Percentiles rank a stretch among this genome's conserved stretches.
Evolutionary conservation across 2,888 invertebrate genomes (phyloP).

Genomic region (Oligia fasciuncula): DNA sequence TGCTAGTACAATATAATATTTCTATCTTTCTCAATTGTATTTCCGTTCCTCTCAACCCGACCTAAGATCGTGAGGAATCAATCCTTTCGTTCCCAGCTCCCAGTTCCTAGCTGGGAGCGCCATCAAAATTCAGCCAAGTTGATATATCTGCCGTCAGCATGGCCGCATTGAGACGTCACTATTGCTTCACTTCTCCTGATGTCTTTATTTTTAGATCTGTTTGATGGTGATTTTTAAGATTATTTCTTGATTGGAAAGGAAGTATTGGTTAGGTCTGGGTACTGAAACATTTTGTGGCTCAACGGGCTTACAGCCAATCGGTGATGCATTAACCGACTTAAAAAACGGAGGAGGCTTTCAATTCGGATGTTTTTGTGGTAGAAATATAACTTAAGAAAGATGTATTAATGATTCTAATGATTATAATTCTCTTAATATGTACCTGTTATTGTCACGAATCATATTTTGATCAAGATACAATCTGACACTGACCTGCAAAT

Average conservation of each 20-base stretch:
- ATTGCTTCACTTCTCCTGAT: background rate
- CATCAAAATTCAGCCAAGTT: slow-evolving; percentile 49
- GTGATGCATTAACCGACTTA: background rate
- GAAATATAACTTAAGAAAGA: too few species aligned
- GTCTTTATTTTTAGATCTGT: slow-evolving; percentile 41
- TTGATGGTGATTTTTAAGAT: background rate
- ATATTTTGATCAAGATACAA: too few species aligned
- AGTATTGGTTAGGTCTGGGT: background rate
- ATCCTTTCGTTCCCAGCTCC: background rate
- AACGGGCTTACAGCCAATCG: too few species aligned
- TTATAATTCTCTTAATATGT: too few species aligned
- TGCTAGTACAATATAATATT: too few species aligned
- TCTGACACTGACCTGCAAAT: too few species aligned
- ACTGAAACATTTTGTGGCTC: background rate
- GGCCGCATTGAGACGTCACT: slow-evolving; percentile 50
- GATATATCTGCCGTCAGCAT: slow-evolving; percentile 49
- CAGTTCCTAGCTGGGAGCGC: background rate
- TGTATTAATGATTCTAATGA: too few species aligned
- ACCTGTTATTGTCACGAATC: too few species aligned
- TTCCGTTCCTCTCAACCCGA: too few species aligned
- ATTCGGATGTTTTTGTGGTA: too few species aligned
- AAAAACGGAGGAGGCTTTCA: too few species aligned
- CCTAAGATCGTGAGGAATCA: slow-evolving; percentile 22
- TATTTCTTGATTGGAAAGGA: background rate
- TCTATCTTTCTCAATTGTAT: background rate